Evolutionary conservation across 1,140 invertebrate genomes (phyloP), one percentile per base, ranked within the genome.

Genomic region (Ceratoteleas bidentatus): DNA sequence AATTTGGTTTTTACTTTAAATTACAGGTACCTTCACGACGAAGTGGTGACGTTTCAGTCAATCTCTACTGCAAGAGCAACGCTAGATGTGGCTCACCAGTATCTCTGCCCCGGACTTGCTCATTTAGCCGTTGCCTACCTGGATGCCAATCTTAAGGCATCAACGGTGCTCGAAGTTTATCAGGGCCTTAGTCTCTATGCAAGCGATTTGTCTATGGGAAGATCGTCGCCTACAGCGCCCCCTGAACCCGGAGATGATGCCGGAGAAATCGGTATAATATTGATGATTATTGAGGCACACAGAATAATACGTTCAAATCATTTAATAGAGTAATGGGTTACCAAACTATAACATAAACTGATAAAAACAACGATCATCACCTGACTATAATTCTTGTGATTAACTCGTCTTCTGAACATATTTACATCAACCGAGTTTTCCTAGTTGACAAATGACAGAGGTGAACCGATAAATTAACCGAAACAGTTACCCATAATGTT

Each of bases 71-170:
- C 94, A 8, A 88, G 95, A 13, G 91, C 91, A 6, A 94, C 95
- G 0, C 91, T 96, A 0, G 93, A 95, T 82, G 94, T 93, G 0
- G 94, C 94, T 6, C 93, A 95, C 83, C 94, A 95, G 72, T 96
- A 95, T 79, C 88, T 95, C 4, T 94, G 95, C 65, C 91, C 93
- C 1, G 93, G 92, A 34, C 89, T 96, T 8, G 93, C 93, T 11
- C 88, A 92, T 52, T 87, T 93, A 9, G 95, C 95, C 61, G 93
- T 94, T 3, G 87, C 92, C 7, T 94, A 93, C 58, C 89, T 96
- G 1, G 92, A 92, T 13, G 81, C 83, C 2, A 91, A 93, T 68
- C 72, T 93, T 0, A 90, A 84, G 2, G 64, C 88, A 0, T 82
- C 85, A 0, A 93, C 92, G n/a, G 93, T 93, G 2, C 88, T 94